phyloP scores from a whole-genome alignment of 2,888 invertebrate genomes.

The Notodonta dromedarius region DNA sequence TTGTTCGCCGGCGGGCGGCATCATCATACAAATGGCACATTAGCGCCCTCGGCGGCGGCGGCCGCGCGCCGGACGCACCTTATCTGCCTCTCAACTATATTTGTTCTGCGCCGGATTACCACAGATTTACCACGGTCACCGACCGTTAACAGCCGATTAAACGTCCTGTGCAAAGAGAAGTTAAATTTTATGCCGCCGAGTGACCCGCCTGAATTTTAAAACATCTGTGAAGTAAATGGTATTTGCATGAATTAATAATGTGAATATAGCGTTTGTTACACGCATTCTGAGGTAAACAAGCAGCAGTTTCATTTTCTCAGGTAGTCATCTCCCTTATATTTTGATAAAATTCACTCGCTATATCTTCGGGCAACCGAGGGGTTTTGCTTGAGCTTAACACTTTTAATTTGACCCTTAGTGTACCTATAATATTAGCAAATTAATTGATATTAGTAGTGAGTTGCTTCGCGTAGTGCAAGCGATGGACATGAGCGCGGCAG shows the following conservation, averaged over 20 bases:
- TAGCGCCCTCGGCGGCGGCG: conserved; percentile 63
- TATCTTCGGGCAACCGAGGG: too few species aligned
- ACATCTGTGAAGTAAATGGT: conserved; percentile 37
- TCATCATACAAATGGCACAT: conserved; percentile 83
- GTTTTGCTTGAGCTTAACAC: too few species aligned
- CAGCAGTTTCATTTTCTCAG: too few species aligned
- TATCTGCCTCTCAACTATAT: conserved; percentile 82
- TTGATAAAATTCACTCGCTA: too few species aligned
- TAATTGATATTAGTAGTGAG: background rate
- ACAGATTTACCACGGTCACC: conserved; percentile 80
- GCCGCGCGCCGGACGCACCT: conserved; percentile 71
- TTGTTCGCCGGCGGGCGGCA: conserved; percentile 50
- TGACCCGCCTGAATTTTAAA: conserved; percentile 60
- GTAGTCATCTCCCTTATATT: too few species aligned
- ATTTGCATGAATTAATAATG: conserved; percentile 6
- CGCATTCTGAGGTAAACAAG: background rate
- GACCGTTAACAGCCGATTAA: conserved; percentile 76
- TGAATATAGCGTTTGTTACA: background rate
- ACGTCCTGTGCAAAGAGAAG: conserved; percentile 78
- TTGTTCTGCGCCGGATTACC: conserved; percentile 79
- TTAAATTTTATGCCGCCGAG: conserved; percentile 65
- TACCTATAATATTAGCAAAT: background rate
- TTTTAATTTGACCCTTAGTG: too few species aligned
- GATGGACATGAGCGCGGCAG: conserved; percentile 15
- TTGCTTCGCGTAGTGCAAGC: background rate